Base-by-base conservation (phyloP, 2,888 invertebrate genomes). In the Muschampia plurimacula region DNA sequence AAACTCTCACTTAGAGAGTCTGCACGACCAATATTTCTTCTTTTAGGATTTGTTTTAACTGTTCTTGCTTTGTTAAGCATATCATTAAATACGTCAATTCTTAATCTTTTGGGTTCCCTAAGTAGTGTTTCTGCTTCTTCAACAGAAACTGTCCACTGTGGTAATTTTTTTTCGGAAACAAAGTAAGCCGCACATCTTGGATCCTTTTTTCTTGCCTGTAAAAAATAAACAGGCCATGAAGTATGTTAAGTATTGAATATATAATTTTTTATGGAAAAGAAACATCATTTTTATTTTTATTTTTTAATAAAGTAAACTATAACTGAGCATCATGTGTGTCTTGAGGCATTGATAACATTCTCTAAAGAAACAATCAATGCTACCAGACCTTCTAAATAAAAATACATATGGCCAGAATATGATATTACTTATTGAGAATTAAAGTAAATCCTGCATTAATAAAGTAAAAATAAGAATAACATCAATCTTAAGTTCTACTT, bases 81-180 rank as follows among this genome's bases (percentile, higher is more conserved):
- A 9, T 90, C 89, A 71, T 89, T 84, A 74, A 96, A 95, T 72
- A 93, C 89, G 60, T 95, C 92, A 60, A 96, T 90, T 75, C 96
- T 94, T n/a, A 96, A 88, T 59, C 95, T 86, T 73, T 95, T 91
- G 13, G 95, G 93, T 82, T 95, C 93, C 12, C 90, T 83, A 4
- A 95, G 86, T 8, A 98, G 91, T 67, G 91, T 91, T 80, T 96
- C 96, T 0, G 97, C 97, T 90, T 98, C 97, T n/a, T 95, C 93
- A 0, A 98, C 96, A 0, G 98, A 97, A 63, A 94, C 89, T 49
- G 95, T 93, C 98, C 98, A 98, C 70, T 95, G 95, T 3, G 89
- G 81, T 78, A 93, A 90, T 76, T 95, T 92, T 76, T 94, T 90
- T 57, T 95, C 92, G n/a, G 95, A 95, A 22, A 96, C 85, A 63